These are phyloP conservation scores for Bradypus variegatus DNA, from an alignment of 2,797 vertebrate species.

Conservation along the genomic window DNA sequence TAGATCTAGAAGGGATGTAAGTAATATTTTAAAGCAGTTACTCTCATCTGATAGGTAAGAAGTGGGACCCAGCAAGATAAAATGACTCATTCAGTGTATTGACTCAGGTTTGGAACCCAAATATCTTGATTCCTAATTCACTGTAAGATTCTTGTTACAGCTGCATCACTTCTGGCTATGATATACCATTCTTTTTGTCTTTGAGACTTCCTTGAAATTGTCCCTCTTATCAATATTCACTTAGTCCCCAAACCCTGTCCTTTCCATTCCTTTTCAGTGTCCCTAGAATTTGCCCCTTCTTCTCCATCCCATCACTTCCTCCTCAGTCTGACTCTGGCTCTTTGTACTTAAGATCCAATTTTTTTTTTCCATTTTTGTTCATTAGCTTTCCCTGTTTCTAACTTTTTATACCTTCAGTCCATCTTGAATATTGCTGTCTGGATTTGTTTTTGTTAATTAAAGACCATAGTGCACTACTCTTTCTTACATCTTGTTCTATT, in stretches of 20 bases:
- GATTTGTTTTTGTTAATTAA: not conserved
- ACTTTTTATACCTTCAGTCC: not conserved
- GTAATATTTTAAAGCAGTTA: not conserved
- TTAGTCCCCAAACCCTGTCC: not conserved
- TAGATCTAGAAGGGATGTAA: not conserved
- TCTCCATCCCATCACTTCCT: not conserved
- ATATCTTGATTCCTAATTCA: not conserved
- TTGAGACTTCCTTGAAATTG: not conserved
- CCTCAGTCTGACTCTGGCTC: not conserved
- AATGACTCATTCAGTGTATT: not conserved
- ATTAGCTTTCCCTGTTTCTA: not conserved
- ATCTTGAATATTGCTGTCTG: not conserved
- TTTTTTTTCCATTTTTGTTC: not conserved
- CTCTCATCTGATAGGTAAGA: not conserved
- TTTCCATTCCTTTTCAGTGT: fast-evolving
- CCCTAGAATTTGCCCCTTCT: not conserved
- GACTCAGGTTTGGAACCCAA: not conserved
- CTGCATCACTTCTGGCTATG: not conserved
- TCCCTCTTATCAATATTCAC: not conserved
- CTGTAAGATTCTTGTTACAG: not conserved
- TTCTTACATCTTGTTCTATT: not conserved
- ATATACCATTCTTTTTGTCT: not conserved
- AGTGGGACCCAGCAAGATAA: too few relatives aligned
- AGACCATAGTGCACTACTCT: not conserved
- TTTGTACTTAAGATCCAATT: not conserved